Conservation (phyloP, 2,797 vertebrate species). For the Sylvilagus floridanus region DNA sequence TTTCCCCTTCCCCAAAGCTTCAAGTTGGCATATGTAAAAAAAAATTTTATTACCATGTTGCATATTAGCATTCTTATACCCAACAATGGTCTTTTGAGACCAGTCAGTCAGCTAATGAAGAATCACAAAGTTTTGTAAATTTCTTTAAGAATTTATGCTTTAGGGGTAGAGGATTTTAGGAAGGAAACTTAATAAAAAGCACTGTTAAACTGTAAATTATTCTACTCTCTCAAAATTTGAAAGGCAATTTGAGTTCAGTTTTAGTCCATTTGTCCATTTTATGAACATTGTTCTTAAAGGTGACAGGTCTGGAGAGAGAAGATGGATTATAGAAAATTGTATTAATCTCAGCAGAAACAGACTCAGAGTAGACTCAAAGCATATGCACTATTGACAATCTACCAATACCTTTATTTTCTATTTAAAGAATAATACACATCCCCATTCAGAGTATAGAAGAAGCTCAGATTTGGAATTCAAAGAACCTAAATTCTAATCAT, state of each 20-base stretch:
- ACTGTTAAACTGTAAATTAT: constrained; percentile 2
- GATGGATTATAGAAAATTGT: not conserved
- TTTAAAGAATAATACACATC: not conserved
- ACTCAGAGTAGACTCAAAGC: not conserved
- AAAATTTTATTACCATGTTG: not conserved
- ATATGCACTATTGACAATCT: not conserved
- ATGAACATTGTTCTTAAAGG: constrained; percentile 27
- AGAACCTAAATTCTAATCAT: not conserved
- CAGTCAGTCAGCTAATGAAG: constrained; percentile 33
- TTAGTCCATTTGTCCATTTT: constrained; percentile 20
- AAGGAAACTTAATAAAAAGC: not conserved
- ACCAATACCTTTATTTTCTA: not conserved
- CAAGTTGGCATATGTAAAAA: not conserved
- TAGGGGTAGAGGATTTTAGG: not conserved
- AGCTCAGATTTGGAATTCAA: constrained; percentile 17
- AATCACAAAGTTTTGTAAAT: constrained; percentile 25
- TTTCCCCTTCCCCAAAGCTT: constrained; percentile 1
- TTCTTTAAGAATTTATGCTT: constrained; percentile 30
- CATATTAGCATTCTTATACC: not conserved
- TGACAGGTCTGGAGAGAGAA: not conserved
- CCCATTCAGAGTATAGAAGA: not conserved
- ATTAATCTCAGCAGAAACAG: not conserved
- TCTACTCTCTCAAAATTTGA: constrained; percentile 31
- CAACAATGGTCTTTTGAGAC: not conserved
- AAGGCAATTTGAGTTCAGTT: not conserved